phyloP scores from a whole-genome alignment of 2,797 vertebrate species.

The Sternotherus odoratus region DNA sequence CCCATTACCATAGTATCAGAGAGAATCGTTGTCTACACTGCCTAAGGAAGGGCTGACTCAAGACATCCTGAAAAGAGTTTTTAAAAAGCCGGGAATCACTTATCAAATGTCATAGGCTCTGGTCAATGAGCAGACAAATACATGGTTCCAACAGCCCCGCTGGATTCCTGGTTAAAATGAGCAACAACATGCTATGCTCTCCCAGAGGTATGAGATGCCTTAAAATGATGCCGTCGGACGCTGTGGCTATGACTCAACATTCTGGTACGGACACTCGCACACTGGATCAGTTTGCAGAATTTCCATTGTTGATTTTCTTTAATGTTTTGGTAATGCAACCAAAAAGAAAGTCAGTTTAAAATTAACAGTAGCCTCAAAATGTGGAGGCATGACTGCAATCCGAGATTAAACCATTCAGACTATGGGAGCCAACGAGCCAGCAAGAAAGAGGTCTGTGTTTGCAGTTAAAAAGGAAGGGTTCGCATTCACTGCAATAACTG shows the following conservation, averaged over 20 bases:
- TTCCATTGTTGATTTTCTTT: slow-evolving; percentile 40
- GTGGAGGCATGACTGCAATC: background rate
- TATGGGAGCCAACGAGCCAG: background rate
- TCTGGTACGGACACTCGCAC: background rate
- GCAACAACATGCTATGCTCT: background rate
- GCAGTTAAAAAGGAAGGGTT: background rate
- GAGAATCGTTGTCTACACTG: too few species aligned
- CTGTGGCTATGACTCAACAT: background rate
- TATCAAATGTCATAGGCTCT: background rate
- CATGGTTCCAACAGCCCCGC: background rate
- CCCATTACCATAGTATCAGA: too few species aligned
- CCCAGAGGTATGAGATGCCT: background rate
- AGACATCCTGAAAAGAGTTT: background rate
- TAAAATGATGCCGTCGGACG: slow-evolving; percentile 4
- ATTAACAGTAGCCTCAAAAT: slow-evolving; percentile 12
- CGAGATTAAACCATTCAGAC: background rate
- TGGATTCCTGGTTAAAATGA: background rate
- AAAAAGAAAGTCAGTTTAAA: slow-evolving; percentile 46
- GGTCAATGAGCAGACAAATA: background rate
- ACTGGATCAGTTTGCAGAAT: background rate
- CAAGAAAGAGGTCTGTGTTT: background rate
- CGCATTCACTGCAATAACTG: background rate
- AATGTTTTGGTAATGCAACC: slow-evolving; percentile 12
- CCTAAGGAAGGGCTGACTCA: background rate
- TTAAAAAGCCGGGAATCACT: background rate